Evolutionary conservation across 2,797 vertebrate species (phyloP), one percentile per base, ranked within the genome.

Genomic region (Falco concolor): DNA sequence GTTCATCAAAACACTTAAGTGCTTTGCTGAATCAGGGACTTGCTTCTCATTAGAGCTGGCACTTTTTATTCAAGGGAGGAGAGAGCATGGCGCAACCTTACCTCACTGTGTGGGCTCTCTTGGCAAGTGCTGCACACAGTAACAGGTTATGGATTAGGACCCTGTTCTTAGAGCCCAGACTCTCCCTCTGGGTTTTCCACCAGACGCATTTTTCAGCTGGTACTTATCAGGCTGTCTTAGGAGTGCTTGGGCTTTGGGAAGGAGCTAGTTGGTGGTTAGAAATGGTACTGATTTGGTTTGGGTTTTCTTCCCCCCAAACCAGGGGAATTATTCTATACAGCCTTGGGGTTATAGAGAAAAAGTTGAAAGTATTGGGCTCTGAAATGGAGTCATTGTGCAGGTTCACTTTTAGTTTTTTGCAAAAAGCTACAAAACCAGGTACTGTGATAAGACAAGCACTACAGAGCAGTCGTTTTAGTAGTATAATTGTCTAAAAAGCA

Each of bases 1-100:
- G 93, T 97, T 97, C 96, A 95, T 94, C 79, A 96, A 97, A 97
- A 94, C 94, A 94, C 95, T 95, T 86, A 95, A 93, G 54, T 38
- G 77, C 82, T 96, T 86, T 96, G 95, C 97, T 97, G 97, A 96
- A 87, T 97, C 96, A 97, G 93, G 87, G 77, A 25, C 95, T 93
- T 87, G 68, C 45, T 73, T 93, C 90, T 97, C 92, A 93, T 94
- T 91, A 88, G 50, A 92, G 76, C 59, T 94, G 67, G 57, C 90
- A 85, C 47, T 91, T 92, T 73, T 94, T 92, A 80, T 82, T 90
- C 88, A 93, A 76, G 72, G 67, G 69, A 81, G 72, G 63, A 73
- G 59, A 74, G 84, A 85, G 68, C 30, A 12, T 80, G 60, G 80
- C 93, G 88, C 75, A 95, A 63, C 53, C 74, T 90, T 95, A 88